These are phyloP conservation scores for Drosophila meridionalis DNA, from an alignment of 2,888 invertebrate species.

Conservation along the genomic window DNA sequence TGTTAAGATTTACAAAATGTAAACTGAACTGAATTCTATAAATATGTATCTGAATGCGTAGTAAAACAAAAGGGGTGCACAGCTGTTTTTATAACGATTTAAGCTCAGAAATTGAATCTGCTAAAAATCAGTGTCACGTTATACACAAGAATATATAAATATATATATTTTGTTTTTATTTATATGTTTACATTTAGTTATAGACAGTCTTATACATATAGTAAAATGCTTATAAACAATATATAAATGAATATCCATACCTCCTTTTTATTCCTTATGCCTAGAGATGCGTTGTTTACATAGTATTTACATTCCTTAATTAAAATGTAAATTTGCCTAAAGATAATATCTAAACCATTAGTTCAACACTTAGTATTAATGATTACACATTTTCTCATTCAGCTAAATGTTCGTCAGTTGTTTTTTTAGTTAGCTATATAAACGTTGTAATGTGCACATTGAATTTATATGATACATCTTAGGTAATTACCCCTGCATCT, in stretches of 20 bases:
- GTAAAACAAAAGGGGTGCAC: no score
- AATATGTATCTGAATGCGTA: neutral
- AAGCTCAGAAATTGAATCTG: neutral
- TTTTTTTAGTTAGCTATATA: neutral
- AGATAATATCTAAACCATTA: slow-evolving; percentile 20
- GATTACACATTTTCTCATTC: slow-evolving; percentile 5
- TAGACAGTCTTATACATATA: slow-evolving; percentile 30
- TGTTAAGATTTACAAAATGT: neutral
- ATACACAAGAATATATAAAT: no score
- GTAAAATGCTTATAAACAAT: slow-evolving; percentile 17
- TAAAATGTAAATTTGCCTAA: slow-evolving; percentile 5
- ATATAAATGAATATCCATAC: neutral
- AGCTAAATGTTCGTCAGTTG: neutral
- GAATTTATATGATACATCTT: neutral
- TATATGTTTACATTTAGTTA: slow-evolving; percentile 9
- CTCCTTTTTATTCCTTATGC: slow-evolving; percentile 1
- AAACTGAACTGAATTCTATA: slow-evolving; percentile 3
- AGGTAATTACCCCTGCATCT: slow-evolving; percentile 1
- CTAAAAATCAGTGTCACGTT: no score
- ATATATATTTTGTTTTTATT: neutral
- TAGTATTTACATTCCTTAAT: slow-evolving; percentile 5
- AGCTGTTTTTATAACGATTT: neutral
- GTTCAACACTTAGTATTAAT: neutral
- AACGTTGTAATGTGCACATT: neutral
- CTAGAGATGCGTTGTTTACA: slow-evolving; percentile 14